Evolutionary conservation across 2,888 invertebrate genomes (phyloP).

Genomic region (Sesia bembeciformis): DNA sequence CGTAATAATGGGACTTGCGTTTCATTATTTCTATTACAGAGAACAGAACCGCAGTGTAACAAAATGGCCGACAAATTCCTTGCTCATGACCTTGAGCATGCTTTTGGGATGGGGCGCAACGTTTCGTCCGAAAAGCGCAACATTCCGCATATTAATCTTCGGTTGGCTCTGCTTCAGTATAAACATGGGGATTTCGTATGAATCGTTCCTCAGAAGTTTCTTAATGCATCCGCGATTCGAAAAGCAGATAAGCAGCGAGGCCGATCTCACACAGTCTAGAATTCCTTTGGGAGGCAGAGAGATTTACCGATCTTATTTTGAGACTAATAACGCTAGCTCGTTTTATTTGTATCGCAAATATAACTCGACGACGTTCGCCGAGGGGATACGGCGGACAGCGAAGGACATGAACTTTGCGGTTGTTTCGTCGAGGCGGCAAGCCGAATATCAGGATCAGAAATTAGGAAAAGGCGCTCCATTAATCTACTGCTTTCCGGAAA

Average conservation of each 20-base stretch:
- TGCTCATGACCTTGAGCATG: slow-evolving; percentile 63
- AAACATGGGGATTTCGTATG: slow-evolving; percentile 66
- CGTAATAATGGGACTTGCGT: slow-evolving; percentile 44
- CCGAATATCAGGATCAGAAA: slow-evolving; percentile 57
- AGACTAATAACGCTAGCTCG: slow-evolving; percentile 59
- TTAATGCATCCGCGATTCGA: slow-evolving; percentile 68
- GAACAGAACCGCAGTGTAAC: slow-evolving; percentile 40
- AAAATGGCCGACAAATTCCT: slow-evolving; percentile 62
- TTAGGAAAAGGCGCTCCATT: slow-evolving; percentile 54
- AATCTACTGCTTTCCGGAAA: slow-evolving; percentile 62
- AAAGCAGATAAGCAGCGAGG: slow-evolving; percentile 62
- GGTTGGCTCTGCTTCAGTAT: slow-evolving; percentile 64
- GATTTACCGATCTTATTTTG: slow-evolving; percentile 66
- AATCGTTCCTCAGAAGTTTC: slow-evolving; percentile 66
- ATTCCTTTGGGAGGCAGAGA: slow-evolving; percentile 62
- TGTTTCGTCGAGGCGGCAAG: slow-evolving; percentile 58
- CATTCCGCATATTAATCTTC: slow-evolving; percentile 59
- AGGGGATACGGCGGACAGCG: slow-evolving; percentile 52
- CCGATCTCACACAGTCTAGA: slow-evolving; percentile 55
- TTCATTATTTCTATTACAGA: slow-evolving; percentile 50
- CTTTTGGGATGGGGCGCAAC: slow-evolving; percentile 58
- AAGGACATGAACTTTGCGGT: slow-evolving; percentile 56
- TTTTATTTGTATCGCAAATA: slow-evolving; percentile 68
- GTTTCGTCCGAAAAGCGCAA: slow-evolving; percentile 49
- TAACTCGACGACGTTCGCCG: slow-evolving; percentile 50